Evolutionary conservation across 2,797 vertebrate species (phyloP), one percentile per base, ranked within the genome.

Genomic region (Hoplostethus mediterraneus): DNA sequence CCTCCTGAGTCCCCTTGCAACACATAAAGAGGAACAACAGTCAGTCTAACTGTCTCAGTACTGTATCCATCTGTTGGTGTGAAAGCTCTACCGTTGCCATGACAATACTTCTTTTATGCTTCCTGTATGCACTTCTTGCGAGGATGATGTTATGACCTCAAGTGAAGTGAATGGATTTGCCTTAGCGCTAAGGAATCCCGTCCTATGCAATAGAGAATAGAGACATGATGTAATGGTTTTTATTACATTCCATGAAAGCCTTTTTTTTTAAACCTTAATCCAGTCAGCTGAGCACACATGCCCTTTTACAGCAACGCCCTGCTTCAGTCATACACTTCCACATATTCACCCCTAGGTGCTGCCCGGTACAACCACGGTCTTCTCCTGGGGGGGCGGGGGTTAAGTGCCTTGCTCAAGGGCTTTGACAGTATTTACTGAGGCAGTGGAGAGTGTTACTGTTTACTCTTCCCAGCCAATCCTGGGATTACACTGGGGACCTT

Each of bases 41-140:
- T 61, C 76, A 33, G 21, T 33, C 52, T 40, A 67, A 73, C 54
- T 64, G 38, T 1, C 52, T 58, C 57, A 48, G 21, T 71, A 69
- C 55, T 51, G 8, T 36, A 16, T 78, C 68, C 64, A 68, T 79
- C 68, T 75, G 62, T 55, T 67, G n/a, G 51, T 16, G 51, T 59
- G 73, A 58, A 67, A 67, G 61, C 38, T 6, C 28, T 71, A 4
- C 40, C 0, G 62, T 85, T 81, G 73, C 77, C 67, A 64, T 66
- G 77, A 68, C 71, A 21, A 80, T 74, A 13, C n/a, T 14, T 55
- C 55, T 65, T 63, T 60, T 71, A 73, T 31, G 21, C 73, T 74
- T 81, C 66, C 67, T 66, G 68, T 86, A 80, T 77, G 61, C 64
- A 65, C 71, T n/a, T 86, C 75, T 75, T 67, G 55, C 28, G 64